Evolutionary conservation across 1,140 invertebrate species (phyloP).

Genomic region (Hyphantria cunea): DNA sequence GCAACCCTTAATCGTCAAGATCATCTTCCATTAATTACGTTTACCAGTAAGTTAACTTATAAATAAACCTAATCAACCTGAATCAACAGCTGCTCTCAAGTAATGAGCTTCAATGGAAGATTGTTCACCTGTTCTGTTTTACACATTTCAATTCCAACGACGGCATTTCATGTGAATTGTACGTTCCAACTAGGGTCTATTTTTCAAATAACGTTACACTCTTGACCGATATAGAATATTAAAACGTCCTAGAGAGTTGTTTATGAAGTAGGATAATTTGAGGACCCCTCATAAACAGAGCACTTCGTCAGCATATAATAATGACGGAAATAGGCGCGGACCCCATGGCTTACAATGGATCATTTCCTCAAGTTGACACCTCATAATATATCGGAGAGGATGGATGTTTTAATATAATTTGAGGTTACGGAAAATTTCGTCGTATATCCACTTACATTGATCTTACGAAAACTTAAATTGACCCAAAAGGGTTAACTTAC

Average conservation of each 20-base stretch:
- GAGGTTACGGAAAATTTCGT: constrained; percentile 33
- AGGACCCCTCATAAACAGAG: constrained; percentile 45
- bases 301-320: constrained; percentile 56
- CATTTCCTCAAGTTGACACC: constrained; percentile 64
- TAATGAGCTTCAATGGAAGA: constrained; percentile 34
- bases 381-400: constrained; percentile 55
- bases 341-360: constrained; percentile 63
- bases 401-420: constrained; percentile 54
- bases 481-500: constrained; percentile 13
- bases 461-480: constrained; percentile 23
- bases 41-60: constrained; percentile 7
- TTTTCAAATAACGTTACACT: neutral
- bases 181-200: neutral
- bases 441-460: constrained; percentile 9
- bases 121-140: constrained; percentile 41
- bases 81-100: constrained; percentile 36
- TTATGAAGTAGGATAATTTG: constrained; percentile 27
- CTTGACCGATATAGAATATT: constrained; percentile 11
- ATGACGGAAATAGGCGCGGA: constrained; percentile 50
- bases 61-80: constrained; percentile 33
- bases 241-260: constrained; percentile 15
- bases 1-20: too few relatives aligned
- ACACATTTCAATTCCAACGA: constrained; percentile 31
- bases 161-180: neutral
- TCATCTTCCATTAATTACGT: too few relatives aligned